Percentiles rank a stretch among this genome's conserved stretches.
Evolutionary conservation across 2,797 vertebrate species (phyloP).

Genomic region (Amphiprion clarkii): DNA sequence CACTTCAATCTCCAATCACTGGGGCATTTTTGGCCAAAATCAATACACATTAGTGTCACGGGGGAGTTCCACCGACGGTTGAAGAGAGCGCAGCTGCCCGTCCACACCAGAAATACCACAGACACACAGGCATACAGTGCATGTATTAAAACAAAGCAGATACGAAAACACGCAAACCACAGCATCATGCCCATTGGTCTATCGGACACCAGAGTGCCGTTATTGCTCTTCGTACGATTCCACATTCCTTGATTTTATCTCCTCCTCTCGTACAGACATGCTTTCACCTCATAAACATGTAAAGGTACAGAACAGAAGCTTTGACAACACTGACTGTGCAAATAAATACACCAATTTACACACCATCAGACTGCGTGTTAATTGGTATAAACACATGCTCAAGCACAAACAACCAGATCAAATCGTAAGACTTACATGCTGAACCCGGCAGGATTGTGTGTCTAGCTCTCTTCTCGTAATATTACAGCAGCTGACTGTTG

Average conservation of each 20-base stretch:
- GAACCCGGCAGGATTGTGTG: conserved; percentile 29
- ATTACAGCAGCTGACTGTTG: conserved; percentile 14
- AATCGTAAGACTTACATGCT: conserved; percentile 21
- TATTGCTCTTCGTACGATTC: conserved; percentile 41
- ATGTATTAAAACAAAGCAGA: conserved; percentile 25
- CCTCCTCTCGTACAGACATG: not conserved
- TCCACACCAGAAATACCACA: conserved; percentile 26
- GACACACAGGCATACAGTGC: conserved; percentile 18
- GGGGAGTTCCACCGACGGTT: conserved; percentile 46
- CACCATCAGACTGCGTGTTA: conserved; percentile 7
- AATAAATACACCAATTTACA: conserved; percentile 11
- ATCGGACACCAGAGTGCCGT: conserved; percentile 7
- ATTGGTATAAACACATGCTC: not conserved
- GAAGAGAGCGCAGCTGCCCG: conserved; percentile 51
- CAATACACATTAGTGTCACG: conserved; percentile 82
- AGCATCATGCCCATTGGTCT: conserved; percentile 19
- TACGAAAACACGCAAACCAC: conserved; percentile 30
- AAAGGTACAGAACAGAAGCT: not conserved
- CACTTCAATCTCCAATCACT: conserved; percentile 80
- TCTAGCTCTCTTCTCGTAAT: conserved; percentile 12
- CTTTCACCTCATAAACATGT: conserved; percentile 6
- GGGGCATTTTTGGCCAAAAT: conserved; percentile 77
- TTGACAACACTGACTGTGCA: conserved; percentile 2
- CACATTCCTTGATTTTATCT: not conserved
- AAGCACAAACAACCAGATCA: conserved; percentile 15